Conservation (phyloP, 1,140 invertebrate genomes). For the Eubasilissa regina region DNA sequence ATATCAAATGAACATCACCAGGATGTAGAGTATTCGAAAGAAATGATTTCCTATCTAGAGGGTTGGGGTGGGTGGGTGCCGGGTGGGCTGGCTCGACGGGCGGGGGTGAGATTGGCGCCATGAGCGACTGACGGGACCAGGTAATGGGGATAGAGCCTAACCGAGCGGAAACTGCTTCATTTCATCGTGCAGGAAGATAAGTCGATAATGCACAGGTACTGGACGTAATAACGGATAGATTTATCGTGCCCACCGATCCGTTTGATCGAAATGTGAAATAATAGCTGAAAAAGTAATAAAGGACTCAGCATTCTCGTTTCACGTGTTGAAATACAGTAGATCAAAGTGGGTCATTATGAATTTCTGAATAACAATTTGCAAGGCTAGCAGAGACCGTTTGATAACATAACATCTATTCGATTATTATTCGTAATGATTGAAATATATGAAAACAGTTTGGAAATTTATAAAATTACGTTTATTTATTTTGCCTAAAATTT, state of each 20-base stretch:
- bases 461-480: too few species aligned
- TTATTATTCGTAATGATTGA: too few species aligned
- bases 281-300: slow-evolving; percentile 6
- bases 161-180: slow-evolving; percentile 60
- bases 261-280: slow-evolving; percentile 32
- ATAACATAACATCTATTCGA: too few species aligned
- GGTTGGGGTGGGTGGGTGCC: neutral
- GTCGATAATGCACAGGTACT: slow-evolving; percentile 57
- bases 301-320: slow-evolving; percentile 3
- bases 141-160: slow-evolving; percentile 57
- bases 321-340: too few species aligned
- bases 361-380: too few species aligned
- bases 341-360: too few species aligned
- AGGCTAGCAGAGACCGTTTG: too few species aligned
- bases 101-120: slow-evolving; percentile 15
- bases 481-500: too few species aligned
- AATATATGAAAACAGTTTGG: too few species aligned
- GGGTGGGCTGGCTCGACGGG: slow-evolving; percentile 19
- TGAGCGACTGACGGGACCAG: slow-evolving; percentile 48
- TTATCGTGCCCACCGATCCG: slow-evolving; percentile 32
- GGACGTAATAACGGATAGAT: slow-evolving; percentile 47
- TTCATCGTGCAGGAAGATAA: slow-evolving; percentile 57
- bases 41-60: too few species aligned
- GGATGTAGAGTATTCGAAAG: too few species aligned
- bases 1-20: too few species aligned